Evolutionary conservation across 2,888 invertebrate species (phyloP).

Genomic region (Leptinotarsa peninsularis): DNA sequence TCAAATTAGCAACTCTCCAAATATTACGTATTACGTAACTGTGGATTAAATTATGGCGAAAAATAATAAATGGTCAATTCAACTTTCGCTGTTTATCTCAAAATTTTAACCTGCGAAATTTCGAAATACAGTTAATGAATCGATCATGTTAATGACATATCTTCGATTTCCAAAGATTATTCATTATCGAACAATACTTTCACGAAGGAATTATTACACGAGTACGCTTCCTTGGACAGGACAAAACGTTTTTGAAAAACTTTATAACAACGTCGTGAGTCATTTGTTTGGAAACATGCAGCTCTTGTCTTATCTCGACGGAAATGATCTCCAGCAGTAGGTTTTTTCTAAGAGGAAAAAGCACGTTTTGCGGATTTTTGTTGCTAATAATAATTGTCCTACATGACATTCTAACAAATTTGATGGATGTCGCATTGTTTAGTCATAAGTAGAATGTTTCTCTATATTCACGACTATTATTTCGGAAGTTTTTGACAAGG

Average conservation of each 20-base stretch:
- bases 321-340: conserved; percentile 8
- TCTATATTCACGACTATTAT: too few relatives aligned
- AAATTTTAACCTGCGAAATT: background rate
- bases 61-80: background rate
- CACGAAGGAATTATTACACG: conserved; percentile 32
- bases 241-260: conserved; percentile 31
- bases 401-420: too few relatives aligned
- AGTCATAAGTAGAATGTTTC: too few relatives aligned
- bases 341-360: conserved; percentile 1
- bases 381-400: background rate
- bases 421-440: too few relatives aligned
- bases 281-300: conserved; percentile 34
- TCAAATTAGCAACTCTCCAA: too few relatives aligned
- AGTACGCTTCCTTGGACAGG: conserved; percentile 26
- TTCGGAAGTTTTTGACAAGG: too few relatives aligned
- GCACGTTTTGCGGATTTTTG: conserved; percentile 10
- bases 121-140: background rate
- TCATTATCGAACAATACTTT: conserved; percentile 32
- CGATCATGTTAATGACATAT: conserved; percentile 17
- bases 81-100: background rate
- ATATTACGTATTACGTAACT: background rate
- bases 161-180: conserved; percentile 21
- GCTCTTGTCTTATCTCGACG: conserved; percentile 33
- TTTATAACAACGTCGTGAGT: conserved; percentile 33
- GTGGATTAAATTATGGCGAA: background rate